phyloP scores from a whole-genome alignment of 2,888 invertebrate genomes.

The Acrobeloides nanus region DNA sequence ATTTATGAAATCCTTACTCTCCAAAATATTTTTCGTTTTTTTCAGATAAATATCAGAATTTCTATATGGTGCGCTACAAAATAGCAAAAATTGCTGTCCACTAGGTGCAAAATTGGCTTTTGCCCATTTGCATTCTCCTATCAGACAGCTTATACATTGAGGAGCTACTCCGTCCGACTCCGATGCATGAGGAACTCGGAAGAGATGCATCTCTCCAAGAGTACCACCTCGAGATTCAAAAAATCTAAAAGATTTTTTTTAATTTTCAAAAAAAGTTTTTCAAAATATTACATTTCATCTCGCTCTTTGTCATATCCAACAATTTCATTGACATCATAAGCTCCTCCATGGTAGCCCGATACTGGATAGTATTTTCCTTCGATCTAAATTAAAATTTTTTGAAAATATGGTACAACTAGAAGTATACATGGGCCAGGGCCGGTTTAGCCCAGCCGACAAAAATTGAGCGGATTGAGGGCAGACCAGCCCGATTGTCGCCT shows the following conservation, averaged over 20 bases:
- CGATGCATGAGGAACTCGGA: constrained; percentile 58
- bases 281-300: constrained; percentile 17
- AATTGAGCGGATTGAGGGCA: too few species aligned
- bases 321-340: constrained; percentile 54
- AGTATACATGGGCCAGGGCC: too few species aligned
- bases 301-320: constrained; percentile 48
- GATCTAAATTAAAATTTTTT: constrained; percentile 11
- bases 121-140: constrained; percentile 12
- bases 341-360: constrained; percentile 49
- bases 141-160: constrained; percentile 23
- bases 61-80: constrained; percentile 12
- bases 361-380: constrained; percentile 15
- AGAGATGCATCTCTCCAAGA: constrained; percentile 81
- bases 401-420: not conserved
- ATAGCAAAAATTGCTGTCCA: constrained; percentile 9
- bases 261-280: not conserved
- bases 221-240: constrained; percentile 77
- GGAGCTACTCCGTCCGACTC: constrained; percentile 15
- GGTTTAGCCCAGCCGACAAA: too few species aligned
- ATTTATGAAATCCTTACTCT: too few species aligned
- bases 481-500: too few species aligned
- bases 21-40: constrained; percentile 18
- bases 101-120: constrained; percentile 13
- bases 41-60: constrained; percentile 17
- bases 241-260: constrained; percentile 63